Evolutionary conservation across 2,797 vertebrate genomes (phyloP).

Genomic region (Dendrocincla fuliginosa): DNA sequence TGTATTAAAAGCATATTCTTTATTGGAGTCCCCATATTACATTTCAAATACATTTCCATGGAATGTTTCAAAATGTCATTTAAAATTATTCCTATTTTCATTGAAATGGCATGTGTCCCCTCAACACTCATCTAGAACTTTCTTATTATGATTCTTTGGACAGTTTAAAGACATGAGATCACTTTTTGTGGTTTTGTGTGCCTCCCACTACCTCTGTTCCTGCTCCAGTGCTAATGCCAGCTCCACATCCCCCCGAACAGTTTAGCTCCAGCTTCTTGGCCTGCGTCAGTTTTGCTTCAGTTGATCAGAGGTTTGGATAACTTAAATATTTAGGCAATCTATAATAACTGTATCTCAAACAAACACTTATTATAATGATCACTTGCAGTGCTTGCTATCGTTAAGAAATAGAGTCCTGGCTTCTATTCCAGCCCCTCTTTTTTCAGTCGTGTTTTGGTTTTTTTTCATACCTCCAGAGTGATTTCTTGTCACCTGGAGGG

Average conservation of each 20-base stretch:
- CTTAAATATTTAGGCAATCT: slow-evolving; percentile 60
- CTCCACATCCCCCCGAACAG: not conserved
- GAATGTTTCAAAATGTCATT: slow-evolving; percentile 73
- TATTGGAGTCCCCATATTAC: slow-evolving; percentile 70
- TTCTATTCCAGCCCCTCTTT: not conserved
- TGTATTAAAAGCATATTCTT: slow-evolving; percentile 73
- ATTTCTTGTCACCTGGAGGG: not conserved
- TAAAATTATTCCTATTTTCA: slow-evolving; percentile 63
- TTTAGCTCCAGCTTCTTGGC: slow-evolving; percentile 26
- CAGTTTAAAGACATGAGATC: slow-evolving; percentile 71
- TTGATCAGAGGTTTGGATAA: slow-evolving; percentile 44
- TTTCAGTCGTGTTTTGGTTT: not conserved
- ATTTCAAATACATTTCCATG: slow-evolving; percentile 75
- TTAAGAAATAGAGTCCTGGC: not conserved
- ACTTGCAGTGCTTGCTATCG: not conserved
- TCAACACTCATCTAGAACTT: slow-evolving; percentile 62
- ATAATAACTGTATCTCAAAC: slow-evolving; percentile 56
- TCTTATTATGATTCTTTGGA: slow-evolving; percentile 70
- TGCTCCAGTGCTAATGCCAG: slow-evolving; percentile 20
- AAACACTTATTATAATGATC: slow-evolving; percentile 29
- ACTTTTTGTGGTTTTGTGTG: slow-evolving; percentile 59
- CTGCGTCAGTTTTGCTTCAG: not conserved
- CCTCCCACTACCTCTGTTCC: slow-evolving; percentile 48
- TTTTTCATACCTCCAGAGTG: not conserved
- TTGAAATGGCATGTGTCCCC: slow-evolving; percentile 70